Percentiles rank a stretch among this genome's conserved stretches.
Evolutionary conservation across 2,113 vertebrate species (phyloP).

Genomic region (Sturnus vulgaris): DNA sequence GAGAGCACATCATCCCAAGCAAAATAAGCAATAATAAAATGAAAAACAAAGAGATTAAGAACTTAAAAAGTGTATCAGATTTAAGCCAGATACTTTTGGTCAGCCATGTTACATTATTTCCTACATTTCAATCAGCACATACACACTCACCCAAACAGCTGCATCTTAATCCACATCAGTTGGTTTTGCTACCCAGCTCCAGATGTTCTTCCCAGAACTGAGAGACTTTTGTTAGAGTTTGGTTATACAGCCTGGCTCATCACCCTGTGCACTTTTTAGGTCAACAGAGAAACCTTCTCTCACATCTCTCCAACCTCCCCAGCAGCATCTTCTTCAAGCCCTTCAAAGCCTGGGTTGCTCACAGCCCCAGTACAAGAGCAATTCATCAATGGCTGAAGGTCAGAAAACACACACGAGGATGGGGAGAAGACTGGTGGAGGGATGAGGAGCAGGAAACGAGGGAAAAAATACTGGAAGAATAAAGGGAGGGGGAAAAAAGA

Average conservation of each 20-base stretch:
- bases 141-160: background rate
- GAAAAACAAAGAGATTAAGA: background rate
- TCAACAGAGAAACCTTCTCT: background rate
- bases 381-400: background rate
- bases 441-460: background rate
- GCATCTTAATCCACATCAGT: background rate
- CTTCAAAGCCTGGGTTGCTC: background rate
- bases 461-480: background rate
- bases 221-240: background rate
- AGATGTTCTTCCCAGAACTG: background rate
- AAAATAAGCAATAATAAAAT: background rate
- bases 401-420: background rate
- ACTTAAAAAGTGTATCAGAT: background rate
- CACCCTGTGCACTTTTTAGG: background rate
- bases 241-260: background rate
- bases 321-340: background rate
- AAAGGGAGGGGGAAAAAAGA: rapidly evolving
- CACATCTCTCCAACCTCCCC: background rate
- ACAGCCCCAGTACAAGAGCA: background rate
- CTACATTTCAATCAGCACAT: background rate
- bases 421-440: rapidly evolving
- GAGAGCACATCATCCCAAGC: background rate
- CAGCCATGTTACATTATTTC: background rate
- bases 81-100: background rate
- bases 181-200: background rate